These are phyloP conservation scores for Falco biarmicus DNA, from an alignment of 2,797 vertebrate species.

Conservation along the genomic window DNA sequence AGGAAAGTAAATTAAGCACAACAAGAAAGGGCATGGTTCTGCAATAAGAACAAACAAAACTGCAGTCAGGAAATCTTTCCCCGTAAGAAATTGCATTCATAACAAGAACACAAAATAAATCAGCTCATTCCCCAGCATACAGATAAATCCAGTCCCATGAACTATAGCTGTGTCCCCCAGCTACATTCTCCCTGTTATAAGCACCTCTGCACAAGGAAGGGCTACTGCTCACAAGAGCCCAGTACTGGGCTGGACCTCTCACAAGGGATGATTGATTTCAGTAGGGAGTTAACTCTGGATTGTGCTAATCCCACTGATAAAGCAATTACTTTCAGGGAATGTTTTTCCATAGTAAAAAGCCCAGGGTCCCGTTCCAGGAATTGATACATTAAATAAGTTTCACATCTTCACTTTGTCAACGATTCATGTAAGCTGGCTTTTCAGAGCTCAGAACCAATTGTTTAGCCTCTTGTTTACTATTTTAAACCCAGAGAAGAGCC, in stretches of 20 bases:
- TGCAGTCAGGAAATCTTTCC: not conserved
- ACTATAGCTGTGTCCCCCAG: not conserved
- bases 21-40: not conserved
- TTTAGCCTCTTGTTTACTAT: not conserved
- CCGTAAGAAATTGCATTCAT: not conserved
- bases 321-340: not conserved
- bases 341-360: not conserved
- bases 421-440: not conserved
- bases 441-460: not conserved
- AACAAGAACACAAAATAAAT: not conserved
- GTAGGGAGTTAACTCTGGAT: not conserved
- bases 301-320: not conserved
- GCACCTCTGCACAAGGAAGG: not conserved
- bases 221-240: not conserved
- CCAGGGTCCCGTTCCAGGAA: not conserved
- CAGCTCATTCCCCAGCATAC: not conserved
- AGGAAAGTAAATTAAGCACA: conserved; percentile 11
- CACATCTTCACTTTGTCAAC: not conserved
- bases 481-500: not conserved
- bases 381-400: not conserved
- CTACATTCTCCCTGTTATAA: not conserved
- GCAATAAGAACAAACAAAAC: not conserved
- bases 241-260: not conserved
- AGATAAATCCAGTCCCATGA: not conserved
- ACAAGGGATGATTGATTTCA: not conserved